phyloP scores from a whole-genome alignment of 2,113 vertebrate genomes.

The Ornithorhynchus anatinus region DNA sequence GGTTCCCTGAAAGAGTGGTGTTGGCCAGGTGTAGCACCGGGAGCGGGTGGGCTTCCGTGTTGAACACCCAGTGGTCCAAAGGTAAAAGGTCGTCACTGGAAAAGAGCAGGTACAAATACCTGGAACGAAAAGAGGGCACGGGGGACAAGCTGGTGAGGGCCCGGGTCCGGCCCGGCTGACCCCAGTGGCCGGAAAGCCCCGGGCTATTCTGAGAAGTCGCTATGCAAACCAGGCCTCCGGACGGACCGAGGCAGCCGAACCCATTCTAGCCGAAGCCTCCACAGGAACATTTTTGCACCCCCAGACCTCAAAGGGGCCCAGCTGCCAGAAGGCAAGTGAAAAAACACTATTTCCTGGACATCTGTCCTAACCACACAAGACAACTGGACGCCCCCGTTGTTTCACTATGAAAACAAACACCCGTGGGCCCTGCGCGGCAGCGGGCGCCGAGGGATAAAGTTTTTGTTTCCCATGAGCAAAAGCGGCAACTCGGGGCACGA shows the following conservation, averaged over 20 bases:
- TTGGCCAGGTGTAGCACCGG: constrained; percentile 94
- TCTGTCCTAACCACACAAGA: neutral
- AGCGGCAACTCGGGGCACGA: too few relatives aligned
- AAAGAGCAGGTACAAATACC: constrained; percentile 97
- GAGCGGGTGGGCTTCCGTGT: constrained; percentile 96
- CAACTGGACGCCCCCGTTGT: too few relatives aligned
- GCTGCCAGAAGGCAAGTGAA: neutral
- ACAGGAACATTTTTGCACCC: too few relatives aligned
- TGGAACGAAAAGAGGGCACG: constrained; percentile 51
- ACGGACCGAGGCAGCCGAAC: neutral
- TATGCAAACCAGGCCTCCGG: neutral
- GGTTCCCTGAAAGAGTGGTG: constrained; percentile 91
- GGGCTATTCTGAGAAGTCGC: neutral
- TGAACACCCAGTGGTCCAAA: constrained; percentile 97
- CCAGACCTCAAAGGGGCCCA: neutral
- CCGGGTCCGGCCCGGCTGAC: neutral
- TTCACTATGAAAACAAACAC: too few relatives aligned
- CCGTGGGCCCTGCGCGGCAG: too few relatives aligned
- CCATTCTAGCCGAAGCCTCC: too few relatives aligned
- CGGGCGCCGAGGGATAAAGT: too few relatives aligned
- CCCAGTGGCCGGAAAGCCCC: neutral
- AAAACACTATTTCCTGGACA: neutral
- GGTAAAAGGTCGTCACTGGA: constrained; percentile 95
- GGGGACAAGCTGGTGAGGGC: neutral
- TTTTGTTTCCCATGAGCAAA: too few relatives aligned